Base-by-base conservation (phyloP, 2,888 invertebrate genomes). In the Plebejus argus region DNA sequence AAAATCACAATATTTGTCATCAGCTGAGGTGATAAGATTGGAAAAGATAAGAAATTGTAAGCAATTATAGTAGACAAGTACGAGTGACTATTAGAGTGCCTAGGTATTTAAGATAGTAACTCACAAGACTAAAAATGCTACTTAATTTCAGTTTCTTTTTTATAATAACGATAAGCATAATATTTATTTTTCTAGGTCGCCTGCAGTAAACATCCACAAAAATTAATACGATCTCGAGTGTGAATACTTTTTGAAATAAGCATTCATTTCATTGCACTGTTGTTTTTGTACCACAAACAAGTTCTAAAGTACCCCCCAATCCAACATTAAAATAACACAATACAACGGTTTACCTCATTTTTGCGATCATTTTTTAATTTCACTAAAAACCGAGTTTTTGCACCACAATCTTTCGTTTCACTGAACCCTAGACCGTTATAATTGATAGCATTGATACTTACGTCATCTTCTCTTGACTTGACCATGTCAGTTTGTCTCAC, bases 401-500 rank as follows among this genome's bases (percentile, higher is more conserved):
- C 58, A 53, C 53, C 53, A 5, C 18, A 53, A 53, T 18, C 1
- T 53, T 53, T 28, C 6, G 18, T 15, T 33, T 1, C 12, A 45
- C 76, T 39, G 45, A 76, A 70, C 70, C 70, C 76, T 49, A 66
- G 23, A 61, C 35, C 76, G 53, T 76, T 76, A 53, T 70, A 76
- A 70, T 53, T 76, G 28, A 49, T 70, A 76, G 28, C 76, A 74
- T 15, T 72, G 72, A 76, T 70, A 70, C 76, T 70, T 70, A 70
- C 66, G 70, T 70, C 70, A 77, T 33, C n/a, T 45, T 39, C 39
- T 2, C 45, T 77, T 70, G 28, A 77, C 45, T 77, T 70, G 28
- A 77, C 45, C 76, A 49, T 74, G 79, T 6, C 49, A 74, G 74
- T 74, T 12, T 28, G 49, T 20, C 6, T 15, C 15, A 28, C 18